Conservation (phyloP, 1,140 invertebrate species). For the Bradynema listronoti region DNA sequence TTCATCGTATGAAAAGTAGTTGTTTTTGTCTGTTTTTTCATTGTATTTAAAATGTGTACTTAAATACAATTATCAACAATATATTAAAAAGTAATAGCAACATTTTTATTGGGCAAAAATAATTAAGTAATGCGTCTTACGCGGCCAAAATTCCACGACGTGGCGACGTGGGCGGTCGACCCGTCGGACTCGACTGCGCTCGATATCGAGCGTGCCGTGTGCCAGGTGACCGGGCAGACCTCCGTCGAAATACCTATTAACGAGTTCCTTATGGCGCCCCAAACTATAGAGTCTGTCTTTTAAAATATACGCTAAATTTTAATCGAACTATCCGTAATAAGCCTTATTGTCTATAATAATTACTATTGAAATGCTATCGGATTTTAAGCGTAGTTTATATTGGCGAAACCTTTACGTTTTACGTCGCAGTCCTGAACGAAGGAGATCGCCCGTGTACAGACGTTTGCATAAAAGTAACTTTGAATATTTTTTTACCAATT, state of each 20-base stretch:
- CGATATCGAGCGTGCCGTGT: conserved; percentile 69
- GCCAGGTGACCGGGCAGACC: conserved; percentile 70
- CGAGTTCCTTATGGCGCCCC: conserved; percentile 81
- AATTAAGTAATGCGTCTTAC: conserved; percentile 94
- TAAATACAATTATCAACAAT: too few species aligned
- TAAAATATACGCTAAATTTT: conserved; percentile 16
- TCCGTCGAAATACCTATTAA: conserved; percentile 69
- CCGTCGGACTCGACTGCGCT: conserved; percentile 74
- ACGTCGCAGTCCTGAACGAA: conserved; percentile 91
- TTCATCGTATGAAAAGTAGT: too few species aligned
- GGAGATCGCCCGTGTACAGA: conserved; percentile 70
- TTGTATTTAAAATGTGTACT: too few species aligned
- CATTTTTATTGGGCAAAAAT: too few species aligned
- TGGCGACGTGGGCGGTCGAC: conserved; percentile 73
- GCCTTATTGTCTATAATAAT: too few species aligned
- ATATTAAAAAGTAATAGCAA: too few species aligned
- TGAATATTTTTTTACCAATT: too few species aligned
- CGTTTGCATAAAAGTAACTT: conserved; percentile 70
- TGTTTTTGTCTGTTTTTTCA: too few species aligned
- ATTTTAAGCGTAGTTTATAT: too few species aligned
- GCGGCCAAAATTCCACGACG: conserved; percentile 73
- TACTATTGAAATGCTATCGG: too few species aligned
- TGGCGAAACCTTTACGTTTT: conserved; percentile 94
- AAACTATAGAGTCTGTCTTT: conserved; percentile 77
- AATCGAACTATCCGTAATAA: conserved; percentile 59